phyloP scores from a whole-genome alignment of 2,888 invertebrate species.

The Proisotoma minuta region DNA sequence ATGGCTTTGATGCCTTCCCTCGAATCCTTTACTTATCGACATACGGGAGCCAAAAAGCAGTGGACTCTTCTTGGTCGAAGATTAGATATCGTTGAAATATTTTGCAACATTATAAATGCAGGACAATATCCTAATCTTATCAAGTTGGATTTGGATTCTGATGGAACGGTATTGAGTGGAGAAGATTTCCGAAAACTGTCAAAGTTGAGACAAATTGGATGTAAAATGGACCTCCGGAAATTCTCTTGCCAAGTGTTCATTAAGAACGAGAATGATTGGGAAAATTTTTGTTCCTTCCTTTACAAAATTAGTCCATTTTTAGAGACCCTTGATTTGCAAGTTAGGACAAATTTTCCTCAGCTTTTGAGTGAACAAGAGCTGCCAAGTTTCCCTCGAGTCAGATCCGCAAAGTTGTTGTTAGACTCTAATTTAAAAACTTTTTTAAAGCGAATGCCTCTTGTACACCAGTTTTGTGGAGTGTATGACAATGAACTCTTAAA shows the following conservation, averaged over 20 bases:
- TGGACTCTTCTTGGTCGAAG: constrained; percentile 30
- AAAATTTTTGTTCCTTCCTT: constrained; percentile 27
- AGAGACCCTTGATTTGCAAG: constrained; percentile 27
- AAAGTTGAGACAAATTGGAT: neutral
- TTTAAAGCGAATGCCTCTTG: constrained; percentile 23
- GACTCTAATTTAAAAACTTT: constrained; percentile 33
- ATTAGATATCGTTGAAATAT: constrained; percentile 30
- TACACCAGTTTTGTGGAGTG: constrained; percentile 26
- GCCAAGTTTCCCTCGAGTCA: constrained; percentile 26
- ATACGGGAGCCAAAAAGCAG: constrained; percentile 33
- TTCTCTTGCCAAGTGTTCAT: constrained; percentile 31
- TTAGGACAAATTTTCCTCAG: constrained; percentile 27
- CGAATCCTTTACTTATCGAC: constrained; percentile 33
- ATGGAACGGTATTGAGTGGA: constrained; percentile 29
- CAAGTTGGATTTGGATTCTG: constrained; percentile 26
- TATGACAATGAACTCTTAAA: constrained; percentile 32
- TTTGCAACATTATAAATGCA: constrained; percentile 23
- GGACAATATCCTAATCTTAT: constrained; percentile 11
- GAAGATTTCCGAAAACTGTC: constrained; percentile 31
- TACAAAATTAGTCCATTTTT: constrained; percentile 17
- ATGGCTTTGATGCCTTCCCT: constrained; percentile 29
- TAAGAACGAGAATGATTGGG: constrained; percentile 32
- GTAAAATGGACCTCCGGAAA: neutral
- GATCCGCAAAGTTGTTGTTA: constrained; percentile 17
- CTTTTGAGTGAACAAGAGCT: constrained; percentile 27